These are phyloP conservation scores for Anadara kagoshimensis DNA, from an alignment of 1,140 invertebrate species.

Conservation along the genomic window DNA sequence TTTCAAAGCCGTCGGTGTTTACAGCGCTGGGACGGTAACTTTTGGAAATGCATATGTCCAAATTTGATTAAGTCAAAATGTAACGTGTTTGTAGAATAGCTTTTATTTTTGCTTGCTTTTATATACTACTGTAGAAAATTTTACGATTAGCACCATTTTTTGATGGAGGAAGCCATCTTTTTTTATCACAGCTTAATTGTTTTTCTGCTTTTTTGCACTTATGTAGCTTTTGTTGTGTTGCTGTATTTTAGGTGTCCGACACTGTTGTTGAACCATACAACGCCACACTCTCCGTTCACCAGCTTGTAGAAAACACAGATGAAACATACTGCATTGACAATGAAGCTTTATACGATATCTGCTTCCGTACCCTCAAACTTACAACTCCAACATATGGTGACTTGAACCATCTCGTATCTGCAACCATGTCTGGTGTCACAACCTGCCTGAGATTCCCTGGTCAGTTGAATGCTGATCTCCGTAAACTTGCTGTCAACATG, in stretches of 20 bases:
- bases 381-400: conserved; percentile 82
- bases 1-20: no score
- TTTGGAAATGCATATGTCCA: no score
- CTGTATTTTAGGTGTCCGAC: conserved; percentile 61
- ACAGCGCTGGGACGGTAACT: no score
- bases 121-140: not conserved
- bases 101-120: not conserved
- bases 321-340: conserved; percentile 89
- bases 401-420: conserved; percentile 80
- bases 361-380: conserved; percentile 83
- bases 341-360: conserved; percentile 87
- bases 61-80: no score
- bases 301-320: conserved; percentile 71
- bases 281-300: conserved; percentile 70
- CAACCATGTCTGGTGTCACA: conserved; percentile 86
- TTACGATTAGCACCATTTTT: not conserved
- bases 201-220: no score
- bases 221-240: not conserved
- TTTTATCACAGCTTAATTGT: no score
- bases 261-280: conserved; percentile 74
- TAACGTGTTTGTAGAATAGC: not conserved
- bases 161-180: no score
- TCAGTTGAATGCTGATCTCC: no score
- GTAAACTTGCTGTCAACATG: no score
- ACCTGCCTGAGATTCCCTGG: no score